phyloP scores from a whole-genome alignment of 2,888 invertebrate genomes.

The Leptopilina syphax region DNA sequence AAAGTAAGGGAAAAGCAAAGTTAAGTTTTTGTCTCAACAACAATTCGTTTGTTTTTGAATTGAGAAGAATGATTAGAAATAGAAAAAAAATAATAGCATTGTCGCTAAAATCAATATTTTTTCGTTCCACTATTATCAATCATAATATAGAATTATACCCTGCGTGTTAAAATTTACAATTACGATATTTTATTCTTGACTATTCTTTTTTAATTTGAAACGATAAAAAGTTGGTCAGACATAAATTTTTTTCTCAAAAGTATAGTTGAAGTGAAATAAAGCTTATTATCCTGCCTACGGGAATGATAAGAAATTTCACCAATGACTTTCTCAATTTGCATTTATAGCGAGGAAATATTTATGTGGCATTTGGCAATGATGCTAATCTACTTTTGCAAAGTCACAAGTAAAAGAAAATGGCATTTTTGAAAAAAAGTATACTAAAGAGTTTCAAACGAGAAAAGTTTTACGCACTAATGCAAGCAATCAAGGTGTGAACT shows the following conservation, averaged over 20 bases:
- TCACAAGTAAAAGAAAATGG: conserved; percentile 23
- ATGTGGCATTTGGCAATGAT: conserved; percentile 39
- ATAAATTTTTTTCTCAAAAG: not conserved
- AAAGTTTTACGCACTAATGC: conserved; percentile 38
- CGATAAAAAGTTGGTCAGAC: conserved; percentile 5
- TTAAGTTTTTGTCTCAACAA: too few relatives aligned
- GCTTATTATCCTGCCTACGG: conserved; percentile 12
- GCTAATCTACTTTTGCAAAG: conserved; percentile 38
- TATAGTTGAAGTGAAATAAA: conserved; percentile 17
- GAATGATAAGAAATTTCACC: conserved; percentile 23
- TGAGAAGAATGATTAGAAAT: too few relatives aligned
- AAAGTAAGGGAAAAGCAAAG: too few relatives aligned
- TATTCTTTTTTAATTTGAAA: not conserved
- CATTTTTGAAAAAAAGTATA: conserved; percentile 34
- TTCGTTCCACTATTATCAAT: too few relatives aligned
- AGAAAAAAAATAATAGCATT: too few relatives aligned
- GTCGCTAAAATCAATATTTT: too few relatives aligned
- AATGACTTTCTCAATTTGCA: conserved; percentile 37
- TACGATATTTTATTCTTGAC: not conserved
- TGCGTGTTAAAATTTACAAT: not conserved
- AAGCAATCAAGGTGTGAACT: conserved; percentile 35
- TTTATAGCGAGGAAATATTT: conserved; percentile 37
- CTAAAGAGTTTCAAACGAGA: conserved; percentile 39
- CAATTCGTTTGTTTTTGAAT: too few relatives aligned
- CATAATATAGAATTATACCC: not conserved